Base-by-base conservation (phyloP, 2,888 invertebrate genomes). In the Deilephila porcellus region DNA sequence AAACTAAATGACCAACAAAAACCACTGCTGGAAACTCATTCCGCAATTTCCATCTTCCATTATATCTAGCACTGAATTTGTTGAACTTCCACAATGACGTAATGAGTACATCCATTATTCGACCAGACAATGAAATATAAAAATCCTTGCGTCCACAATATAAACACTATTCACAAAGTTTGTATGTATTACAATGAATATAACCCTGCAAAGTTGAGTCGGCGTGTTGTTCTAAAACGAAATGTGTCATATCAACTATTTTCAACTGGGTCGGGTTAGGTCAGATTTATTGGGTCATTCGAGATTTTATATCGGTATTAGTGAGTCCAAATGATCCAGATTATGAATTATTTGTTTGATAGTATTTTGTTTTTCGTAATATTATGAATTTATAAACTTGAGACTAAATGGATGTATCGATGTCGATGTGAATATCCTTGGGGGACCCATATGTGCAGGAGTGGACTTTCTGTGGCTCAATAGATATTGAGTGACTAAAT, bases 181-280 rank as follows among this genome's bases (percentile, higher is more conserved):
- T 60, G 25, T 14, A 67, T 67, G 52, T 20, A 67, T 67, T 25
- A 25, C 25, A 52, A 52, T 25, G 45, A 25, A 56, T n/a, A 56
- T 63, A 37, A n/a, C 11, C n/a, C 34, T 19, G 29, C 11, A 3
- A 52, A 52, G 67, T 67, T 52, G 67, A 17, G 25, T 20, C 17
- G 25, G 17, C 25, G 52, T 17, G 37, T 45, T 32, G 19, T 56
- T 56, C 56, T 56, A 56, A n/a, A 64, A 64, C 20, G 37, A 34
- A 64, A 64, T 64, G 20, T 64, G 62, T 25, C 63, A 32, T 63
- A 37, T 25, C 25, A 67, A 67, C 67, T 45, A 45, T 64, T 67
- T 67, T 8, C 14, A 67, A 45, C 64, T 45, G 17, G 52, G 67
- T 45, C 67, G 25, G 56, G 67, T 67, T 17, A 25, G 67, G 25